Conservation (phyloP, 2,888 invertebrate species). For the Lamproptera curius region DNA sequence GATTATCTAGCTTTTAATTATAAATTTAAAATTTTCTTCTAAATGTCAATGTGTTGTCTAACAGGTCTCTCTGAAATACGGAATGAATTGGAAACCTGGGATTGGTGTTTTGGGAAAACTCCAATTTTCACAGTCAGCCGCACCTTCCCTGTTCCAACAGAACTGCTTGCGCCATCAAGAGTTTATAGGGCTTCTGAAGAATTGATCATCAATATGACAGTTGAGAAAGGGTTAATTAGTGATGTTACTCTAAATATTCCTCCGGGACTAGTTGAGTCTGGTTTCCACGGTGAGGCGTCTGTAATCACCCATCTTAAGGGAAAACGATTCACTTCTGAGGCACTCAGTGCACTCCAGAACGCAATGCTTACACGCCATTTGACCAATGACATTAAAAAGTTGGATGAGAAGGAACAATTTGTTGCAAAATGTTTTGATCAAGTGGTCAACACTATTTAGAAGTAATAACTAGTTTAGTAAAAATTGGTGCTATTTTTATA, state of each 20-base stretch:
- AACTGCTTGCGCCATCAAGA: slow-evolving; percentile 62
- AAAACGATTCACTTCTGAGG: slow-evolving; percentile 81
- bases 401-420: slow-evolving; percentile 79
- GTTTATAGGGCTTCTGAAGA: slow-evolving; percentile 65
- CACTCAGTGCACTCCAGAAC: slow-evolving; percentile 78
- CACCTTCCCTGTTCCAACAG: slow-evolving; percentile 78
- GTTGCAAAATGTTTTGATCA: slow-evolving; percentile 81
- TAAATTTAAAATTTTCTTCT: background rate
- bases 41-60: no score
- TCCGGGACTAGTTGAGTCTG: slow-evolving; percentile 76
- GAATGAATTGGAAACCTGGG: slow-evolving; percentile 86
- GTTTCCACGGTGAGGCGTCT: slow-evolving; percentile 81
- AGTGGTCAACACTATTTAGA: slow-evolving; percentile 77
- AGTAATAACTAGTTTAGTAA: slow-evolving; percentile 8
- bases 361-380: slow-evolving; percentile 65
- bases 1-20: no score
- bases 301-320: slow-evolving; percentile 82
- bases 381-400: slow-evolving; percentile 46
- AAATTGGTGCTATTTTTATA: slow-evolving; percentile 32
- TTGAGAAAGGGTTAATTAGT: slow-evolving; percentile 81
- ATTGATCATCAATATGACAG: slow-evolving; percentile 80
- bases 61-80: slow-evolving; percentile 84
- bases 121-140: slow-evolving; percentile 89
- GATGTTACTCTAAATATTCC: slow-evolving; percentile 83
- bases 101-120: slow-evolving; percentile 93